Evolutionary conservation across 1,140 invertebrate genomes (phyloP).

Genomic region (Trachymyrmex cornetzi): DNA sequence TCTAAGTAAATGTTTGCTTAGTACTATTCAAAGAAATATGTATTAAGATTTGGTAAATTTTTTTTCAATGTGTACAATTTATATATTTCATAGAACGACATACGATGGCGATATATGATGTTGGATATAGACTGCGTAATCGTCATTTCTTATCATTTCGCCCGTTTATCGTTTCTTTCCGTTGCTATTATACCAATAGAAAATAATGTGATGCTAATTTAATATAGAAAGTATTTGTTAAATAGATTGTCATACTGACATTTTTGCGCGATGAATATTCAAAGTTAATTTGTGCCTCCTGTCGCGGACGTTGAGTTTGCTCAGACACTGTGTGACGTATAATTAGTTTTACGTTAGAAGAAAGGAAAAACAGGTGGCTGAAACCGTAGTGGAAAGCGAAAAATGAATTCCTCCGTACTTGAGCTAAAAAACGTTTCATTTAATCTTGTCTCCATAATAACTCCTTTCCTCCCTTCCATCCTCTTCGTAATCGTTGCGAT

Average conservation of each 20-base stretch:
- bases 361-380: not conserved
- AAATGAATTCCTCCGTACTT: conserved; percentile 11
- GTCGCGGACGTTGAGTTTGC: not conserved
- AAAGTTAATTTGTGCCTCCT: not conserved
- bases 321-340: not conserved
- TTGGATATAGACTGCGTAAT: not conserved
- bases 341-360: conserved; percentile 11
- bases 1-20: too few relatives aligned
- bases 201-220: conserved; percentile 3
- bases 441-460: conserved; percentile 5
- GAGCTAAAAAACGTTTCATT: conserved; percentile 11
- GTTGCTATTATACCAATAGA: not conserved
- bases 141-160: not conserved
- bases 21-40: too few relatives aligned
- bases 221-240: not conserved
- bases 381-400: not conserved
- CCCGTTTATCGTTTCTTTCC: not conserved
- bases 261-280: conserved; percentile 1
- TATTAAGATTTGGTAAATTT: too few relatives aligned
- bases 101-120: not conserved
- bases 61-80: not conserved
- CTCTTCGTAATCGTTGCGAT: not conserved
- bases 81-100: not conserved
- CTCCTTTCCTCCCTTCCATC: too few relatives aligned
- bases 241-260: not conserved